Base-by-base conservation (phyloP, 2,113 vertebrate genomes). In the Crotophaga sulcirostris region DNA sequence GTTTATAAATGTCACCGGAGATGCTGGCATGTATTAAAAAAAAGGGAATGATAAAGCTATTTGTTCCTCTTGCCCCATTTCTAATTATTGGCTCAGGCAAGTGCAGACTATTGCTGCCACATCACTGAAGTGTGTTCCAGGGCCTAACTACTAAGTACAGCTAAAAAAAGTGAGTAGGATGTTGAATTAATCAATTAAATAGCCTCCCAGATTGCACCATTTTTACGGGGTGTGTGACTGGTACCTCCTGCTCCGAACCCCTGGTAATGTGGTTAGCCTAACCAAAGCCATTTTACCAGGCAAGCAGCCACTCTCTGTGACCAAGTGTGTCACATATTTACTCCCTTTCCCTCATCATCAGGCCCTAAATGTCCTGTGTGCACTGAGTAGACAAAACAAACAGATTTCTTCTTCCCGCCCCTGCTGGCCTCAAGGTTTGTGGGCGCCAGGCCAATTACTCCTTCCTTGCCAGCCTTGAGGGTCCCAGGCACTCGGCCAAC, bases 291-390 rank as follows among this genome's bases (percentile, higher is more conserved):
- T 60, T 75, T 66, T 51, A 72, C 24, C 9, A 47, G 26, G 36
- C 42, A 62, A 73, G 17, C 63, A 76, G 58, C 36, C 16, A 11
- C 80, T 68, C 58, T 49, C 47, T 62, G 42, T 34, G 26, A 81
- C 23, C 7, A 10, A 76, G 34, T 1, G 3, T 21, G 8, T 80
- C 40, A 70, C 1, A 0, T 52, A n/a, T n/a, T 72, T 4, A 2
- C 64, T 79, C 34, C 34, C 17, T 26, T 49, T 62, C 24, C 44
- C 55, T 79, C 45, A 23, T 13, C 75, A 60, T 9, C 28, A 79
- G 67, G 49, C 20, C 33, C 51, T 36, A 20, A 87, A 87, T 15
- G 56, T 45, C 51, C 17, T 55, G 40, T 25, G 6, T 49, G 60
- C 90, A 69, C 24, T 34, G 64, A 83, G n/a, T 0, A 78, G 60